Conservation (phyloP, 2,113 vertebrate species). For the Prinia subflava region DNA sequence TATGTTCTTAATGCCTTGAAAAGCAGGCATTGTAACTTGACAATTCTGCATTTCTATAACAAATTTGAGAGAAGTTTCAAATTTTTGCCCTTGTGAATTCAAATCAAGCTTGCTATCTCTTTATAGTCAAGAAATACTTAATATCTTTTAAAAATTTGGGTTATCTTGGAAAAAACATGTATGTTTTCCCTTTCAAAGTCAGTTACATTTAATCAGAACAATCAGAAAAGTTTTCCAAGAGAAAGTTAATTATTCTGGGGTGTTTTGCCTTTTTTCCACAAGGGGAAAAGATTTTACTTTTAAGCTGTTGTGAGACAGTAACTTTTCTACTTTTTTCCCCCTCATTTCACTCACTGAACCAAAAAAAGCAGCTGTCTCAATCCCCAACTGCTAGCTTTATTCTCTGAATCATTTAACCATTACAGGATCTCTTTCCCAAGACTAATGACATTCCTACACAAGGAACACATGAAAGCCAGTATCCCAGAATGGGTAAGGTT, state of each 20-base stretch:
- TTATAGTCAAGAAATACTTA: neutral
- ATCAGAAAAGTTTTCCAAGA: neutral
- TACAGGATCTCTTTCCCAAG: neutral
- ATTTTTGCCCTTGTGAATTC: neutral
- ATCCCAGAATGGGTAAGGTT: neutral
- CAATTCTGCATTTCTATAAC: neutral
- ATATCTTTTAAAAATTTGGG: accelerated
- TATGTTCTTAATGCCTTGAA: neutral
- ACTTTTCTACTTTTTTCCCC: neutral
- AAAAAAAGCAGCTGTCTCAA: neutral
- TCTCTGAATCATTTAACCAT: neutral
- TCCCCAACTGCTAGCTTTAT: neutral
- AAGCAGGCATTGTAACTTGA: neutral
- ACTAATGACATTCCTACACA: neutral
- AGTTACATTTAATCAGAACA: neutral
- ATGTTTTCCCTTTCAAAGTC: neutral
- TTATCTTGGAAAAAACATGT: neutral
- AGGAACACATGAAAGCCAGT: neutral
- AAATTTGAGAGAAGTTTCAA: neutral
- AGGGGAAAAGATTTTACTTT: neutral
- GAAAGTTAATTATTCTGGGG: neutral
- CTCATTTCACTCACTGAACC: neutral
- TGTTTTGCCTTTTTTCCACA: accelerated
- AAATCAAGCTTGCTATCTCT: neutral
- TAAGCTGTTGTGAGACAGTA: neutral